Evolutionary conservation across 2,113 vertebrate species (phyloP).

Genomic region (Hyaena hyaena): DNA sequence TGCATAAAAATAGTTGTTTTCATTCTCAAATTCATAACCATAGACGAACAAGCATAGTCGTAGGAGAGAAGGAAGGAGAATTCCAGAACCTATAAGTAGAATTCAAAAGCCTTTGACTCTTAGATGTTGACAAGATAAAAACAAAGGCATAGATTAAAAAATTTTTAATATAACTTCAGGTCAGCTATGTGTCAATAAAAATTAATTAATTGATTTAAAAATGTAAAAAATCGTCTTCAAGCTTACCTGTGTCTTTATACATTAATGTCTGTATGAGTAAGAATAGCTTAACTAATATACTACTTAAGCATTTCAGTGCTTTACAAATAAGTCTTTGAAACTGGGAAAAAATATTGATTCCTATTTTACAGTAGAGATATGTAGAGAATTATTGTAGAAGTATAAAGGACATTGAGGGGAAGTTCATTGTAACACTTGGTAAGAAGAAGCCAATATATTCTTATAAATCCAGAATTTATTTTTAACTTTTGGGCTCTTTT

Average conservation of each 20-base stretch:
- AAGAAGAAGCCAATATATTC: background rate
- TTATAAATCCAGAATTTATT: background rate
- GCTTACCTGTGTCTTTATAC: background rate
- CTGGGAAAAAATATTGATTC: background rate
- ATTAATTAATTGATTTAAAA: background rate
- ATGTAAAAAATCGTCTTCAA: background rate
- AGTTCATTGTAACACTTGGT: background rate
- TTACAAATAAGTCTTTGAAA: conserved; percentile 17
- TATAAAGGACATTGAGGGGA: background rate
- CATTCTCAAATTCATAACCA: background rate
- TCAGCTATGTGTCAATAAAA: background rate
- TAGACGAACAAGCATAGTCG: background rate
- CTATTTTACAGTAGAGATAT: background rate
- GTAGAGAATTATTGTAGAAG: background rate
- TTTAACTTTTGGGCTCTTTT: background rate
- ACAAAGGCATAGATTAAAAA: background rate
- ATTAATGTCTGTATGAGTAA: background rate
- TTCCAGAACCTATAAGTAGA: background rate
- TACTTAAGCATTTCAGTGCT: background rate
- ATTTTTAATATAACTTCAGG: background rate
- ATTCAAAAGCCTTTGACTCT: background rate
- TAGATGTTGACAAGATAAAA: background rate
- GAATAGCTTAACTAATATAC: background rate
- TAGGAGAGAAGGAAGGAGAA: background rate
- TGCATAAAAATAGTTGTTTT: background rate